Evolutionary conservation across 1,140 invertebrate species (phyloP), one percentile per base, ranked within the genome.

Genomic region (Stratiolaelaps scimitus): DNA sequence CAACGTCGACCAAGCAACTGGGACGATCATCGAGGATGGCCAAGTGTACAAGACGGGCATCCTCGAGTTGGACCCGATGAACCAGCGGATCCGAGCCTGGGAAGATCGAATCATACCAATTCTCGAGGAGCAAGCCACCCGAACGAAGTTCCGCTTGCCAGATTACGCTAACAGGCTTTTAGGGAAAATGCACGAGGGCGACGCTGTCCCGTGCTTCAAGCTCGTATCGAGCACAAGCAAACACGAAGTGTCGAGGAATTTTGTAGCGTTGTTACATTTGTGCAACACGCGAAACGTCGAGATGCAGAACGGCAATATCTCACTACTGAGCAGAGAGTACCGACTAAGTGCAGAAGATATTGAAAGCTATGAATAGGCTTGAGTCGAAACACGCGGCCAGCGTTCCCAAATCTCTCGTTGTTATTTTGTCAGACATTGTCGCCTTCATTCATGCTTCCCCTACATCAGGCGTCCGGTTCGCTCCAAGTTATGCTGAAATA

Each of bases 261-360:
- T 60, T 23, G 53, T 60, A 2, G 53, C 53, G 10, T 23, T 60
- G 4, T 34, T 60, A 23, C 53, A 60, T 17, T 26, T 60, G 23
- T 60, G 53, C 53, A 60, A 60, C 26, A 60, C 53, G 20, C 53
- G 53, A 4, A 60, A 60, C 23, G 53, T 60, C 17, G 53, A 60
- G 4, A 60, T 60, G 26, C 26, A 34, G 23, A 10, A 60, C 10
- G 53, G 34, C 20, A 60, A 34, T 34, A 23, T 60, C 15, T 34
- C 34, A 6, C 20, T 60, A 17, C 34, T 60, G 23, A 60, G 53
- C 23, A 34, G 34, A 15, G 53, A 34, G 6, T 60, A 29, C 23
- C 26, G 34, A 26, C 53, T 60, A 2, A 34, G 26, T 2, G 53
- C 53, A 17, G 53, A 60, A 60, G 23, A 29, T 15, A 26, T 34